Conservation (phyloP, 2,797 vertebrate species). For the Champsocephalus gunnari region DNA sequence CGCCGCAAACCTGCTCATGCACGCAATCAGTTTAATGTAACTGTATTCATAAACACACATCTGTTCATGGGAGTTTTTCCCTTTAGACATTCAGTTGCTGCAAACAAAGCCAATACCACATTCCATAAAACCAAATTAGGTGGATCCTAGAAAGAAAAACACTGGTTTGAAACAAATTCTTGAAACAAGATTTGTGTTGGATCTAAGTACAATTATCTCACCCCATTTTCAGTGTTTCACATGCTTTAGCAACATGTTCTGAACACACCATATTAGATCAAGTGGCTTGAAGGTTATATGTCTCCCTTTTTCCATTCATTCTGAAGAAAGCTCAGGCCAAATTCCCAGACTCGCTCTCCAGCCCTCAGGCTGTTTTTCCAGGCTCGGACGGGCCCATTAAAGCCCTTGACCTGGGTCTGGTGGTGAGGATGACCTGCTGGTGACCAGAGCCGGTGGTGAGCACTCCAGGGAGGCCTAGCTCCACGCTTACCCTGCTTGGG, state of each 20-base stretch:
- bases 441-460: constrained; percentile 60
- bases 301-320: constrained; percentile 35
- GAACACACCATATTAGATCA: constrained; percentile 42
- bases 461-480: constrained; percentile 51
- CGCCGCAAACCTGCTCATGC: constrained; percentile 2
- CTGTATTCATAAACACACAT: constrained; percentile 17
- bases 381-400: constrained; percentile 39
- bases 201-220: constrained; percentile 48
- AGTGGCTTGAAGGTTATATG: constrained; percentile 30
- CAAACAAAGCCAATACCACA: constrained; percentile 24
- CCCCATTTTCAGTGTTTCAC: constrained; percentile 34
- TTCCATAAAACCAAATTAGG: constrained; percentile 10
- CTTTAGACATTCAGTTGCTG: constrained; percentile 19
- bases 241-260: constrained; percentile 16
- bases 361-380: constrained; percentile 49
- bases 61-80: constrained; percentile 17
- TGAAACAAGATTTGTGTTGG: constrained; percentile 53
- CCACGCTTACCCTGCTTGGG: constrained; percentile 37
- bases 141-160: constrained; percentile 29
- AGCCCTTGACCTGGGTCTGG: constrained; percentile 52
- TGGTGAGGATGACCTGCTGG: constrained; percentile 52
- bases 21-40: constrained; percentile 18
- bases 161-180: constrained; percentile 13
- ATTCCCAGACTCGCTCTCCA: constrained; percentile 42
- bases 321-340: constrained; percentile 32